Evolutionary conservation across 2,797 vertebrate species (phyloP).

Genomic region (Girardinus metallicus): DNA sequence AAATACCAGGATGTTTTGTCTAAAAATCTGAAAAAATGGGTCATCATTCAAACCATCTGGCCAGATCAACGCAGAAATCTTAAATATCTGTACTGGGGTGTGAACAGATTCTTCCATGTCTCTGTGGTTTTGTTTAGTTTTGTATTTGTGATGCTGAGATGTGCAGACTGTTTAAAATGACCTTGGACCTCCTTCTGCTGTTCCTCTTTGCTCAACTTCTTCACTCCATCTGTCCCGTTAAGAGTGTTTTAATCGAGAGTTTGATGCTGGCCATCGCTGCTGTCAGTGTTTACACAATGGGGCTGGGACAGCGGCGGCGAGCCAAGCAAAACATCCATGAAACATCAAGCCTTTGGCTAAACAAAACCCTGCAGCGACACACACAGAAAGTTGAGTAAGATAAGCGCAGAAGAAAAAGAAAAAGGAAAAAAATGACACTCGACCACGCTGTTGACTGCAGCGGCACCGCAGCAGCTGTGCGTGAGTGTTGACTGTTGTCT

Average conservation of each 20-base stretch:
- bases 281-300: constrained; percentile 77
- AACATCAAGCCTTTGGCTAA: constrained; percentile 77
- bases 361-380: constrained; percentile 71
- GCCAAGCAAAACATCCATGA: constrained; percentile 81
- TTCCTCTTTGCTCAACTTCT: constrained; percentile 50
- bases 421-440: constrained; percentile 30
- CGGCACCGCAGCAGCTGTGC: constrained; percentile 47
- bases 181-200: constrained; percentile 36
- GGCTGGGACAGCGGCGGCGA: constrained; percentile 69
- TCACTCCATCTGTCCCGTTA: constrained; percentile 66
- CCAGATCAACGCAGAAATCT: neutral
- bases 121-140: constrained; percentile 21
- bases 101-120: neutral
- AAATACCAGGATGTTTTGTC: neutral
- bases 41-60: neutral
- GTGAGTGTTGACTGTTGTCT: constrained; percentile 44
- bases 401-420: constrained; percentile 54
- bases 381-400: constrained; percentile 61
- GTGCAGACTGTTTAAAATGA: constrained; percentile 34
- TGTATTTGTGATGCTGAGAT: constrained; percentile 24
- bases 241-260: constrained; percentile 76
- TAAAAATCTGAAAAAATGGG: neutral
- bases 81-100: neutral
- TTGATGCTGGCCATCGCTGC: constrained; percentile 52
- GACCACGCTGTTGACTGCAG: constrained; percentile 58